Conservation (phyloP, 2,797 vertebrate species). For the Macrochelys suwanniensis region DNA sequence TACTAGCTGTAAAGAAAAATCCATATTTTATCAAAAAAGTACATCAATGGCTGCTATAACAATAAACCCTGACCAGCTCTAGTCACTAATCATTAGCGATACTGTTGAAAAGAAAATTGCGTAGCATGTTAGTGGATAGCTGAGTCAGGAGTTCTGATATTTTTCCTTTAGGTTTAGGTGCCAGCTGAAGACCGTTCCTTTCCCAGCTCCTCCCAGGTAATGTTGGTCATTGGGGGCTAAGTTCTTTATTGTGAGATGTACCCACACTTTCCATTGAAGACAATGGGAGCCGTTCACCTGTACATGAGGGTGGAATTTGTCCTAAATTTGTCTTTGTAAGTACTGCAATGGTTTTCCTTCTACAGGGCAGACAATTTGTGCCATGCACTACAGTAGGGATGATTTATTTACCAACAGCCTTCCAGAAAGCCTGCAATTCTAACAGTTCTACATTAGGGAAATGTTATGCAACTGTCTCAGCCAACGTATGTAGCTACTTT, state of each 20-base stretch:
- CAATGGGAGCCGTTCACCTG: neutral
- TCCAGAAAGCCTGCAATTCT: neutral
- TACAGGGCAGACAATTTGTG: neutral
- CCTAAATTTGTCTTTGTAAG: rapidly evolving
- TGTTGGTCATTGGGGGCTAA: neutral
- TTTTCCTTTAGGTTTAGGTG: neutral
- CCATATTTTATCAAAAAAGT: neutral
- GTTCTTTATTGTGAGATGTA: neutral
- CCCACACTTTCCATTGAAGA: rapidly evolving
- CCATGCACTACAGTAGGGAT: neutral
- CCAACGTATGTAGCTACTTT: neutral
- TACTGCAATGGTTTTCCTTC: neutral
- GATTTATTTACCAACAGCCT: neutral
- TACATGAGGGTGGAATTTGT: neutral
- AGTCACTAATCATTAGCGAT: neutral
- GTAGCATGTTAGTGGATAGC: neutral
- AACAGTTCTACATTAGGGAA: neutral
- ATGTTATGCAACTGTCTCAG: neutral
- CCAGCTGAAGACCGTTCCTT: rapidly evolving
- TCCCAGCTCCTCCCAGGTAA: rapidly evolving
- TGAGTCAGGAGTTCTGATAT: neutral
- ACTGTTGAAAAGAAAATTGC: neutral
- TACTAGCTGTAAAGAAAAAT: neutral
- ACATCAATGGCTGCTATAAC: neutral
- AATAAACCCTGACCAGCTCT: neutral